Evolutionary conservation across 35 echinoderm and acorn worm genomes (phyloP), one percentile per base, ranked within the genome.

Genomic region (Diadema setosum): DNA sequence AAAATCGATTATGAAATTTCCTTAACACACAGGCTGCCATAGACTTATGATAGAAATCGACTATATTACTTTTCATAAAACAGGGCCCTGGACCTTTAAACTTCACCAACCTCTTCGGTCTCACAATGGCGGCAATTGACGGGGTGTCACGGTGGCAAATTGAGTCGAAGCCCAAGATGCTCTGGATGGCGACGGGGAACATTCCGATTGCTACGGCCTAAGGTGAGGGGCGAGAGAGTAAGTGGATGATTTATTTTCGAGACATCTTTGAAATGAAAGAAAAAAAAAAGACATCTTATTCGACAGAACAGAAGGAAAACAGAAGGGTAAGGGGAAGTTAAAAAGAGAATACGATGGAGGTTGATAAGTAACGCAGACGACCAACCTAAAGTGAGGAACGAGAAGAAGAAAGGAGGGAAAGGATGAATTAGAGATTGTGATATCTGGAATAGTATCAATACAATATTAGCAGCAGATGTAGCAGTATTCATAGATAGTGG

Each of bases 81-180:
- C n/a, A n/a, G n/a, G n/a, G n/a, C n/a, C n/a, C n/a, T n/a, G n/a
- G n/a, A n/a, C n/a, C n/a, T n/a, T n/a, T n/a, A n/a, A n/a, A n/a
- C n/a, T n/a, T 67, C 63, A 67, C 37, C n/a, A 0, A 93, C 91
- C 91, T 65, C 9, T 75, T 58, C 46, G 85, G 85, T 88, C 85
- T 45, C 12, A 93, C 91, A 16, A 93, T 93, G 3, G 91, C 91
- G 20, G 91, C 84, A 56, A 93, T 59, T 59, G 84, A 87, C 14
- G 70, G 91, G 25, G 31, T 49, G 2, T 36, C 35, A 5, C 84
- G 73, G 3, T 45, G 31, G 39, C 84, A 93, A 14, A 93, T 78
- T 26, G 73, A 93, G 57, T 93, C 91, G 70, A 82, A 93, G 21
- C 86, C 85, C 3, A 93, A 36, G n/a, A 93, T 93, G 31, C 45